phyloP scores from a whole-genome alignment of 2,113 vertebrate genomes.

The Marcusenius ussheri region DNA sequence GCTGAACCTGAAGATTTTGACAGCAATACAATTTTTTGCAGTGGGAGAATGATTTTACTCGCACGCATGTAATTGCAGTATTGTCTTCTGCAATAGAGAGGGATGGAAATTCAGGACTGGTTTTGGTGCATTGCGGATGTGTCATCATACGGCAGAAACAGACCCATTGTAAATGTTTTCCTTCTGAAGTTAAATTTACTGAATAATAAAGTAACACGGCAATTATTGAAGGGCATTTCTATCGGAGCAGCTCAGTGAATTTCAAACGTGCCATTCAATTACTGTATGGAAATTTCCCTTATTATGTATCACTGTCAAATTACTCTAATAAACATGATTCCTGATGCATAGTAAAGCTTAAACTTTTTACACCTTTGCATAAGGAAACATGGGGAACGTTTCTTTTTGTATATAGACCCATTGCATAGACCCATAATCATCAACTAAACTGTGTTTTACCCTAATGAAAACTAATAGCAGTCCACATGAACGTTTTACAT shows the following conservation, averaged over 20 bases:
- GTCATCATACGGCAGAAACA: not conserved
- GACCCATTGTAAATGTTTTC: not conserved
- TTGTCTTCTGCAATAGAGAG: not conserved
- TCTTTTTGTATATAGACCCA: not conserved
- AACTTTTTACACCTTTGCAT: not conserved
- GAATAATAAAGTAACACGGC: not conserved
- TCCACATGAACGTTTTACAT: not conserved
- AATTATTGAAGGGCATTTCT: not conserved
- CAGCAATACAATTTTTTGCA: not conserved
- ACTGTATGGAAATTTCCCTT: conserved; percentile 7
- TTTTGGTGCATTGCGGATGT: conserved; percentile 9
- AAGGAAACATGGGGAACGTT: not conserved
- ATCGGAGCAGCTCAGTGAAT: not conserved
- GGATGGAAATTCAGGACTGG: not conserved
- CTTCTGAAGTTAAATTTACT: not conserved
- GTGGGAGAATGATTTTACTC: not conserved
- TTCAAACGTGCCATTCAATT: conserved; percentile 1
- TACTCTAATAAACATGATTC: not conserved
- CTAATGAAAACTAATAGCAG: not conserved
- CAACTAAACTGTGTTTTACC: not conserved
- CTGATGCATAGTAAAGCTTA: not conserved
- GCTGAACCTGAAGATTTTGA: not conserved
- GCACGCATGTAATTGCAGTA: not conserved
- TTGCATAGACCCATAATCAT: not conserved
- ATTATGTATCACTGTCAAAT: conserved; percentile 5